phyloP scores from a whole-genome alignment of 2,888 invertebrate genomes.

The Lysandra coridon region DNA sequence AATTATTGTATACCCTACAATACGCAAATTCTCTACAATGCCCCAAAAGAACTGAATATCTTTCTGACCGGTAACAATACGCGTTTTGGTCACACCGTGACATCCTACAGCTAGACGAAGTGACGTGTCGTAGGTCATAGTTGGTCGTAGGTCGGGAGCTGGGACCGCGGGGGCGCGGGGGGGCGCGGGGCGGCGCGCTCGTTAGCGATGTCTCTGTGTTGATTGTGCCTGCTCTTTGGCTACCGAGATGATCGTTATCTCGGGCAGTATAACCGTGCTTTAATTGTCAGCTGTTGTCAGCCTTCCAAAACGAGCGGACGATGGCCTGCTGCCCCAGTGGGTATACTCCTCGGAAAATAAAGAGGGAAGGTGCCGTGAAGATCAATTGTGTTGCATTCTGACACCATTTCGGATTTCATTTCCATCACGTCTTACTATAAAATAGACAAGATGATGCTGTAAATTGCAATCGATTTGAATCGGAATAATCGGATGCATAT shows the following conservation, averaged over 20 bases:
- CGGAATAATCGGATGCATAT: too few species aligned
- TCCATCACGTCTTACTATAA: too few species aligned
- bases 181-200: background rate
- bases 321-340: background rate
- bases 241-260: background rate
- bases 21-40: too few species aligned
- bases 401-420: too few species aligned
- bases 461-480: too few species aligned
- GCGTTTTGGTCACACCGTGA: background rate
- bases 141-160: too few species aligned
- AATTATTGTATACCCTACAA: too few species aligned
- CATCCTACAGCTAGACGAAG: background rate
- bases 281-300: background rate
- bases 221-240: background rate
- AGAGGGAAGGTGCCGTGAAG: too few species aligned
- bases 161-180: background rate
- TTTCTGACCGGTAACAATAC: background rate
- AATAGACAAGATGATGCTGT: too few species aligned
- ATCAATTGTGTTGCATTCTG: background rate
- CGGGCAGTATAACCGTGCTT: background rate
- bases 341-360: background rate
- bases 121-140: background rate
- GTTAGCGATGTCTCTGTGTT: background rate
- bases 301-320: background rate
- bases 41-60: background rate